Percentiles rank a stretch among this genome's conserved stretches.
Evolutionary conservation across 1,140 invertebrate species (phyloP).

Genomic region (Periplaneta americana): DNA sequence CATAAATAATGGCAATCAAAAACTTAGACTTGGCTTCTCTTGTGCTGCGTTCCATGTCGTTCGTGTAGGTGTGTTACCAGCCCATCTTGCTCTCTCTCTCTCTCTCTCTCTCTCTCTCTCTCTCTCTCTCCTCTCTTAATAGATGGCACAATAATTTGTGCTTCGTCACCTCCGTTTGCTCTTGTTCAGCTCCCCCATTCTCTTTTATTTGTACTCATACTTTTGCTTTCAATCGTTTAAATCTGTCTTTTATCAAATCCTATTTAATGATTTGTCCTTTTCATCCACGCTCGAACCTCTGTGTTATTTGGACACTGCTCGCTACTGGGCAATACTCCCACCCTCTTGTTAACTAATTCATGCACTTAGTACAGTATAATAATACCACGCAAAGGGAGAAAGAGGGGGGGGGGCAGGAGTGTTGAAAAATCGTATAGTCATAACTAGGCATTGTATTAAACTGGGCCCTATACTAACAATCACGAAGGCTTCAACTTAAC

Average conservation of each 20-base stretch:
- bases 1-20: too few relatives aligned
- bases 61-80: background rate
- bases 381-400: too few relatives aligned
- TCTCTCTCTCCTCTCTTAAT: background rate
- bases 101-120: too few relatives aligned
- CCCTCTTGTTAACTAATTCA: background rate
- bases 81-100: too few relatives aligned
- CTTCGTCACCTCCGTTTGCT: background rate
- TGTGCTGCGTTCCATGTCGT: too few relatives aligned
- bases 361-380: background rate
- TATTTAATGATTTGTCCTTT: background rate
- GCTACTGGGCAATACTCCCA: background rate
- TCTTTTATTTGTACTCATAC: background rate
- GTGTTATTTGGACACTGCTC: background rate
- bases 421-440: background rate
- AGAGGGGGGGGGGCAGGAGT: too few relatives aligned
- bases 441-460: background rate
- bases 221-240: background rate
- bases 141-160: background rate
- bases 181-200: background rate
- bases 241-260: background rate
- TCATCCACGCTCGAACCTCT: background rate
- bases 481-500: background rate
- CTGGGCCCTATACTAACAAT: background rate
- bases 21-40: too few relatives aligned